These are phyloP conservation scores for Theristicus caerulescens DNA, from an alignment of 2,113 vertebrate species.

Conservation along the genomic window DNA sequence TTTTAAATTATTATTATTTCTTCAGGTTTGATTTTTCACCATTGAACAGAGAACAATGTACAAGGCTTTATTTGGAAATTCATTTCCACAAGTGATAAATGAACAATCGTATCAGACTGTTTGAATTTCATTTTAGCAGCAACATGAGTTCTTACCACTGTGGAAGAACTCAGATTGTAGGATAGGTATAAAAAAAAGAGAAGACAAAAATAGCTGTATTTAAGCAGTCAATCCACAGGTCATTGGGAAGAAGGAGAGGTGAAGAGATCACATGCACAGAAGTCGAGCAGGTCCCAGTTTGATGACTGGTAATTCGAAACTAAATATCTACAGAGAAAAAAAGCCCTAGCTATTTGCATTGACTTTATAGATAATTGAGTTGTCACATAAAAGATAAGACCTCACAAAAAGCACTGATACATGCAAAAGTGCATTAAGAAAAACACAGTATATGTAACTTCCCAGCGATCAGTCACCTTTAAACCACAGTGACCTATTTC, in stretches of 20 bases:
- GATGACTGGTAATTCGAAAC: not conserved
- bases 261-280: not conserved
- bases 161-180: not conserved
- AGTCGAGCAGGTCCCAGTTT: not conserved
- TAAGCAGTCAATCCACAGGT: not conserved
- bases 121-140: not conserved
- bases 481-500: not conserved
- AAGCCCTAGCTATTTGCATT: not conserved
- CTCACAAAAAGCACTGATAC: not conserved
- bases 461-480: not conserved
- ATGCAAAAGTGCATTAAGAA: not conserved
- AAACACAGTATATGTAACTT: not conserved
- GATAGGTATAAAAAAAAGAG: not conserved
- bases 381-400: not conserved
- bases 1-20: not conserved
- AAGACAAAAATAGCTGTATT: not conserved
- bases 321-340: not conserved
- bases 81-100: not conserved
- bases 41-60: not conserved
- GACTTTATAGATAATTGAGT: not conserved
- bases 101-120: not conserved
- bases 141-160: not conserved
- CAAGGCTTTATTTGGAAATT: not conserved
- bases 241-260: not conserved
- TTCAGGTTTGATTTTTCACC: not conserved